phyloP scores from a whole-genome alignment of 2,888 invertebrate genomes.

The Hedya salicella region DNA sequence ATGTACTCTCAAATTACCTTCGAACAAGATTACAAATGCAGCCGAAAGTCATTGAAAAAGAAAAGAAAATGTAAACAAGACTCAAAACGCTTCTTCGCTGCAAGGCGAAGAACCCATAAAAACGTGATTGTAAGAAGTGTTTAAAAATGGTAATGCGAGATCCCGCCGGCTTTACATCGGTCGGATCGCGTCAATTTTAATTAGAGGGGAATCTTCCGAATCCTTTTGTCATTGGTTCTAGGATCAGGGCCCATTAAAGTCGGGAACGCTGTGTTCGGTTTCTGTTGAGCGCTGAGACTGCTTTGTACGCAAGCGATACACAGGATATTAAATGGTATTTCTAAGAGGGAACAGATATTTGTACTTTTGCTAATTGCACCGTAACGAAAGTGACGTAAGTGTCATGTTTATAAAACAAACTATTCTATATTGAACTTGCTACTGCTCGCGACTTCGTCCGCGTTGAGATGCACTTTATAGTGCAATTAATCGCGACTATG shows the following conservation, averaged over 20 bases:
- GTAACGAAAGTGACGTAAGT: no score
- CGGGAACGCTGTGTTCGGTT: slow-evolving; percentile 17
- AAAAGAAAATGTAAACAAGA: slow-evolving; percentile 10
- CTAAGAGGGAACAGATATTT: no score
- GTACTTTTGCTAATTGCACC: no score
- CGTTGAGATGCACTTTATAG: no score
- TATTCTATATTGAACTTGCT: no score
- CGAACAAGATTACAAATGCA: not conserved
- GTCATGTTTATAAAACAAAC: no score
- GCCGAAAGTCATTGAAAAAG: not conserved
- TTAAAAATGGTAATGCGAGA: slow-evolving; percentile 39
- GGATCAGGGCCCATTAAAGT: slow-evolving; percentile 39
- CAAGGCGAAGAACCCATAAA: slow-evolving; percentile 13
- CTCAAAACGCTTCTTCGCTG: not conserved
- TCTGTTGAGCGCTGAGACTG: not conserved
- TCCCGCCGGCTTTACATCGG: slow-evolving; percentile 33
- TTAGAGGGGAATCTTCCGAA: slow-evolving; percentile 51
- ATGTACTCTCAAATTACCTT: not conserved
- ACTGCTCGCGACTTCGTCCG: no score
- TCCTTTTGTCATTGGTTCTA: slow-evolving; percentile 56
- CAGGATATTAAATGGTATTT: not conserved
- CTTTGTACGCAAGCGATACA: slow-evolving; percentile 1
- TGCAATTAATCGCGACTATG: no score
- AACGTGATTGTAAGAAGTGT: slow-evolving; percentile 32
- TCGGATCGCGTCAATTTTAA: slow-evolving; percentile 53